phyloP scores from a whole-genome alignment of 2,888 invertebrate genomes.

The Apodemia mormo region DNA sequence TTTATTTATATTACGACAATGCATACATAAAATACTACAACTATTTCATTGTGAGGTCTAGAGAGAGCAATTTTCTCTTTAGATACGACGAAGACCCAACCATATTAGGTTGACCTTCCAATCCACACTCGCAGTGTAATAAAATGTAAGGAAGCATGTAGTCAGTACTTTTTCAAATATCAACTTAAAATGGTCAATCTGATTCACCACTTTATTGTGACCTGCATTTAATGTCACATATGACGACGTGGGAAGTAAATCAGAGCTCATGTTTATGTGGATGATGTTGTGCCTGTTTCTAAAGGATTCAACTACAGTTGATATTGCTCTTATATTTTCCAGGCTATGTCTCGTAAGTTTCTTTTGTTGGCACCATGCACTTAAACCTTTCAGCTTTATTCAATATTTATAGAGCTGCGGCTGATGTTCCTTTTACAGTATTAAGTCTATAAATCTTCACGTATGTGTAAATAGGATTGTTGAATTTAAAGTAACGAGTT shows the following conservation, averaged over 20 bases:
- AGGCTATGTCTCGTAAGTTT: slow-evolving; percentile 47
- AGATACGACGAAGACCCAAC: neutral
- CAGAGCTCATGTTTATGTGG: slow-evolving; percentile 7
- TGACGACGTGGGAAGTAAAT: neutral
- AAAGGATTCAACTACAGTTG: slow-evolving; percentile 47
- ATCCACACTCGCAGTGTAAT: neutral
- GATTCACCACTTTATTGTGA: neutral
- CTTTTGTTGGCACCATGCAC: slow-evolving; percentile 32
- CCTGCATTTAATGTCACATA: slow-evolving; percentile 15
- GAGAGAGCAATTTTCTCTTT: slow-evolving; percentile 11
- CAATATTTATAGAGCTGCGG: slow-evolving; percentile 12
- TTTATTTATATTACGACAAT: neutral
- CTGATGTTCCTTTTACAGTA: slow-evolving; percentile 11
- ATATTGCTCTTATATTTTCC: slow-evolving; percentile 63
- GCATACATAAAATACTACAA: slow-evolving; percentile 3
- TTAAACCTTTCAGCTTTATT: slow-evolving; percentile 21
- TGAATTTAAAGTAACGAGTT: slow-evolving; percentile 16
- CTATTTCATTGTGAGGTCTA: slow-evolving; percentile 2
- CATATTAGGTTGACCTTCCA: neutral
- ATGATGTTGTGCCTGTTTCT: slow-evolving; percentile 19
- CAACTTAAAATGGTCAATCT: slow-evolving; percentile 8
- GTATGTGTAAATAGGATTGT: slow-evolving; percentile 5
- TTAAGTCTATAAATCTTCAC: slow-evolving; percentile 10
- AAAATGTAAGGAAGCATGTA: neutral
- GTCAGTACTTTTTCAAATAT: slow-evolving; percentile 5